Evolutionary conservation across 37 sponge, comb jelly and placozoan genomes (phyloP), one percentile per base, ranked within the genome.

Genomic region (Aplysina aerophoba): DNA sequence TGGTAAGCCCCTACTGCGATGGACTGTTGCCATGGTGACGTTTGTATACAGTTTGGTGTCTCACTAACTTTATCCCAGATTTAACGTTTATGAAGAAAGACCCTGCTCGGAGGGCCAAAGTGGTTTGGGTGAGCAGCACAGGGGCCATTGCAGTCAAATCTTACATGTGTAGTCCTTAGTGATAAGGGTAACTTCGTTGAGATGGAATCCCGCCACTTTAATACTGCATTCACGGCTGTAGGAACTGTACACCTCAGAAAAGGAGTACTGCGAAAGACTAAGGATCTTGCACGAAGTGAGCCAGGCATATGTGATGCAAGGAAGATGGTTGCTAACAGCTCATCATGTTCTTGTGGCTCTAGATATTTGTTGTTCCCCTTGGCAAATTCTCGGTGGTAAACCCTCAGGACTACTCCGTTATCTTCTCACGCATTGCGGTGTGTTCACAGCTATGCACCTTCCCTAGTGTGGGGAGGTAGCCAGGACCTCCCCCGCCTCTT

Each of bases 181-280:
- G n/a, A n/a, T n/a, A n/a, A n/a, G n/a, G n/a, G n/a, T n/a, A n/a
- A n/a, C n/a, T n/a, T n/a, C n/a, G n/a, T n/a, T n/a, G n/a, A n/a
- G n/a, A n/a, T n/a, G n/a, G n/a, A n/a, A n/a, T n/a, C n/a, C n/a
- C n/a, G 38, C 37, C 34, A 63, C 38, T 15, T 63, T 59, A n/a
- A 81, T 37, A 22, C 61, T 44, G 8, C n/a, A 44, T 44, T 3
- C 50, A 22, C 78, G 55, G 20, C 30, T 78, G n/a, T 58, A 95
- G 95, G 95, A 95, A 59, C 73, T 95, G 35, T 91, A 50, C 39
- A 87, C 90, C 27, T 84, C 93, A 31, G 95, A 95, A 41, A 81
- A 90, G 30, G 77, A 80, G 11, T 95, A 95, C 77, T 56, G 80
- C 31, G 82, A 87, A n/a, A 91, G 89, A 65, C 61, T 95, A 27